Percentiles rank a stretch among this genome's conserved stretches.
Conservation (phyloP, 2,888 invertebrate species). For the Nasonovia ribisnigri region DNA sequence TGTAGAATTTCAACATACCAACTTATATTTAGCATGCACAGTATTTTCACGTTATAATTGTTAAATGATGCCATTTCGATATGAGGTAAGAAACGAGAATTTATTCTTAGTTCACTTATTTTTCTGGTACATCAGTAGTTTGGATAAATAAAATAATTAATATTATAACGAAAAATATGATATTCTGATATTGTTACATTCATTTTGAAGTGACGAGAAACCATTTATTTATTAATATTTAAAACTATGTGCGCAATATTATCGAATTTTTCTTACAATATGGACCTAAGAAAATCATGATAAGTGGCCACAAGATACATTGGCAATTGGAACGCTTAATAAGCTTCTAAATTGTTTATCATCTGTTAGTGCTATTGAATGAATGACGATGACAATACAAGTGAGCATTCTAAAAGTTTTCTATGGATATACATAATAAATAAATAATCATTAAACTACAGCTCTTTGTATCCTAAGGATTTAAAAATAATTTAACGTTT, state of each 20-base stretch:
- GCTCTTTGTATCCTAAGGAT: not conserved
- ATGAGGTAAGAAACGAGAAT: not conserved
- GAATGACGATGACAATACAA: not conserved
- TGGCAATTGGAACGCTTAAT: not conserved
- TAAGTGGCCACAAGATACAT: not conserved
- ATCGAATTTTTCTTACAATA: not conserved
- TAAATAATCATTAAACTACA: not conserved
- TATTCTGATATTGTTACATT: not conserved
- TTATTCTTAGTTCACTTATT: not conserved
- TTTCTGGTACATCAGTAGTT: not conserved
- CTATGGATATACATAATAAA: not conserved
- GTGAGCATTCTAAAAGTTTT: not conserved
- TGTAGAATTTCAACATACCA: not conserved
- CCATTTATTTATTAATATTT: not conserved
- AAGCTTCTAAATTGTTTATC: not conserved
- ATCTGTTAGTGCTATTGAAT: not conserved
- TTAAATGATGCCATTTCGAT: not conserved
- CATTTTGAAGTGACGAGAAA: not conserved
- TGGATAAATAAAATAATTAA: not conserved
- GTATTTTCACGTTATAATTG: not conserved
- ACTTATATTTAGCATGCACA: not conserved
- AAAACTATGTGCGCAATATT: not conserved
- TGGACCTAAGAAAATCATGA: not conserved
- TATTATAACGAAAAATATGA: not conserved
- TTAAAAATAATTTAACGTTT: not conserved